Evolutionary conservation across 2,797 vertebrate genomes (phyloP).

Genomic region (Pangasius djambal): DNA sequence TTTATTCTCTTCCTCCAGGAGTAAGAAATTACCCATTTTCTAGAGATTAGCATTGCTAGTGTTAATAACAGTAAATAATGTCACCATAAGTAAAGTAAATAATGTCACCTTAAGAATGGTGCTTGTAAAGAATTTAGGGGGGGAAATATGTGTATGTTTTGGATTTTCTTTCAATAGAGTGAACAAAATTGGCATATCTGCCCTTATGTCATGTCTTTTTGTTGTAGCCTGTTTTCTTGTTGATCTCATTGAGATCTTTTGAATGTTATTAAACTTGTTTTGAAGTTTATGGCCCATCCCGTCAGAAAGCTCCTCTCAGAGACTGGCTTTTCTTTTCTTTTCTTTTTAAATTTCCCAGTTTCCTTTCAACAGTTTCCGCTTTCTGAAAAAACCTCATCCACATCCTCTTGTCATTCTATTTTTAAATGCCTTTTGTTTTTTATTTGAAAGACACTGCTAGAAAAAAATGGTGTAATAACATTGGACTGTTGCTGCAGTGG

Average conservation of each 20-base stretch:
- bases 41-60: slow-evolving; percentile 38
- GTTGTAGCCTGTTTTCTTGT: slow-evolving; percentile 66
- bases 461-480: slow-evolving; percentile 68
- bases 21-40: slow-evolving; percentile 19
- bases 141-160: slow-evolving; percentile 23
- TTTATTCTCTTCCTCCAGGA: slow-evolving; percentile 45
- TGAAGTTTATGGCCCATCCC: slow-evolving; percentile 79
- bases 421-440: slow-evolving; percentile 68
- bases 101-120: slow-evolving; percentile 23
- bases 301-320: slow-evolving; percentile 59
- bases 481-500: slow-evolving; percentile 81
- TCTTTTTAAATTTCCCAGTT: slow-evolving; percentile 23
- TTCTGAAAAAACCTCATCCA: slow-evolving; percentile 49
- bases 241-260: slow-evolving; percentile 87
- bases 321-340: slow-evolving; percentile 46
- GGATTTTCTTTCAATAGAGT: slow-evolving; percentile 53
- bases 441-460: slow-evolving; percentile 84
- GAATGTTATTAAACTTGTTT: slow-evolving; percentile 87
- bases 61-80: slow-evolving; percentile 40
- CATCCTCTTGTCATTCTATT: slow-evolving; percentile 55
- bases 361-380: slow-evolving; percentile 52
- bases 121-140: slow-evolving; percentile 8
- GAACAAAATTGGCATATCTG: slow-evolving; percentile 56
- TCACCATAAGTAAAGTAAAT: slow-evolving; percentile 21
- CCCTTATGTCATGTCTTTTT: slow-evolving; percentile 51